Conservation (phyloP, 1,140 invertebrate genomes). For the Rhopalosiphum maidis region DNA sequence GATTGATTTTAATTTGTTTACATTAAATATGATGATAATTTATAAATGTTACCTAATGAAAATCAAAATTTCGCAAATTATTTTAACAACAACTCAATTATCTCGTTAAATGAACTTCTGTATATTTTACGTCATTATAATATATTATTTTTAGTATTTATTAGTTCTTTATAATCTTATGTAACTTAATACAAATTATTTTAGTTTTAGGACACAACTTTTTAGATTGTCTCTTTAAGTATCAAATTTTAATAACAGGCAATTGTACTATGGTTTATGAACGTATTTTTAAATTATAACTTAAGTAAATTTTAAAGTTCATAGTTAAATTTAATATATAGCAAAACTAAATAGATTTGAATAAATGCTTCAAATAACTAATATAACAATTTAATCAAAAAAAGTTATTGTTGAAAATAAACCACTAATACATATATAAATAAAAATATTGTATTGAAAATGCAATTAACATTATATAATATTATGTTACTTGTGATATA, state of each 20-base stretch:
- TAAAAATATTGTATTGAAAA: too few species aligned
- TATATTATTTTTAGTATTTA: neutral
- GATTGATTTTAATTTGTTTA: too few species aligned
- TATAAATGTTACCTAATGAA: too few species aligned
- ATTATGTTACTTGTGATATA: neutral
- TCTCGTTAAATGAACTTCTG: too few species aligned
- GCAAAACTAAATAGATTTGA: neutral
- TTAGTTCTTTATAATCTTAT: neutral
- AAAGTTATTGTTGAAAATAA: neutral
- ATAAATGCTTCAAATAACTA: neutral
- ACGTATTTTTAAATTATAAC: too few species aligned
- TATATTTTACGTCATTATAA: neutral
- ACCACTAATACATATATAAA: neutral
- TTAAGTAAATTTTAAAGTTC: neutral
- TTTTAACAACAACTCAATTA: neutral
- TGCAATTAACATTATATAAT: neutral
- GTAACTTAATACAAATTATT: neutral
- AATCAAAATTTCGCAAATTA: neutral
- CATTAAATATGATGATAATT: too few species aligned
- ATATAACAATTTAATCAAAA: neutral
- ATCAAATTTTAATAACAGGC: neutral
- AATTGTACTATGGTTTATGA: neutral
- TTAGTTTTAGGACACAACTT: neutral
- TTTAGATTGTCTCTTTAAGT: neutral
- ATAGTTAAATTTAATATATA: neutral